These are phyloP conservation scores for Heterodera schachtii DNA, from an alignment of 1,140 invertebrate species.

Conservation along the genomic window DNA sequence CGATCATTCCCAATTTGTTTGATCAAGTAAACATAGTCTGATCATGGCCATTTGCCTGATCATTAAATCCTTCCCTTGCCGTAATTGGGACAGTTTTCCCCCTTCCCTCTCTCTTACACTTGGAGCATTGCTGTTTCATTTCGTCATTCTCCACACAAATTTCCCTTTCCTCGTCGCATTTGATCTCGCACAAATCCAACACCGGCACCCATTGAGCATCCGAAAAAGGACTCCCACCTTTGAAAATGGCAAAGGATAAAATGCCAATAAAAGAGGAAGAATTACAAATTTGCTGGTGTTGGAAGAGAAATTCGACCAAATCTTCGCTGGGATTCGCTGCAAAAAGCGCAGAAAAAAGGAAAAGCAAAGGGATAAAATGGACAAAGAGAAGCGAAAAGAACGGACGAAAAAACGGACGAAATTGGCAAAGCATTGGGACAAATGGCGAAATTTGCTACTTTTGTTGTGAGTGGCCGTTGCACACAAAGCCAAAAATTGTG, in stretches of 20 bases:
- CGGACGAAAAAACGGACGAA: not conserved
- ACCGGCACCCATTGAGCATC: constrained; percentile 57
- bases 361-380: not conserved
- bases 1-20: too few relatives aligned
- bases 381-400: not conserved
- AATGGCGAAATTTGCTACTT: too few relatives aligned
- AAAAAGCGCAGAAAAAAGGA: not conserved
- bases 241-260: not conserved
- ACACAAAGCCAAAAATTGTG: too few relatives aligned
- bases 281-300: constrained; percentile 25
- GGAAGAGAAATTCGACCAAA: constrained; percentile 26
- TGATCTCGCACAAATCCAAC: constrained; percentile 47
- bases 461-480: too few relatives aligned
- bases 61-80: too few relatives aligned
- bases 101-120: constrained; percentile 28
- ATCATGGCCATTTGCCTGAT: too few relatives aligned
- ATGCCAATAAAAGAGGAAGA: constrained; percentile 2
- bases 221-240: constrained; percentile 50
- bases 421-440: not conserved
- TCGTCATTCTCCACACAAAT: constrained; percentile 53
- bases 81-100: too few relatives aligned
- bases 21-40: too few relatives aligned
- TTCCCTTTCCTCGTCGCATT: constrained; percentile 44
- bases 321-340: constrained; percentile 7
- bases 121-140: constrained; percentile 47